Conservation (phyloP, 2,113 vertebrate genomes). For the Paralichthys olivaceus region DNA sequence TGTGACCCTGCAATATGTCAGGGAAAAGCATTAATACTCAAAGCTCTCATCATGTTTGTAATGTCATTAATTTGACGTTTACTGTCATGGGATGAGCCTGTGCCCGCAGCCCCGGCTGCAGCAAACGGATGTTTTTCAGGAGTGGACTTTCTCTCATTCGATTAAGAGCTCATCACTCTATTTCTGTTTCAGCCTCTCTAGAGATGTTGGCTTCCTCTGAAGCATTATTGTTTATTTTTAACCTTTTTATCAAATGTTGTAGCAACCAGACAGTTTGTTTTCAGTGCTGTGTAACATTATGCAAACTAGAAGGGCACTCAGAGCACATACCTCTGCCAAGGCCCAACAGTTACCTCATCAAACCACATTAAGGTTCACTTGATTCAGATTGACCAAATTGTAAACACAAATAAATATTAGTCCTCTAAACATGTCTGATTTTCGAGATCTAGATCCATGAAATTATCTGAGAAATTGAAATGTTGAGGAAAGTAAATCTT, state of each 20-base stretch:
- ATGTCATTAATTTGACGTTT: slow-evolving; percentile 44
- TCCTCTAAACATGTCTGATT: too few relatives aligned
- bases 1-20: neutral
- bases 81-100: slow-evolving; percentile 27
- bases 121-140: slow-evolving; percentile 52
- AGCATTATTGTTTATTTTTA: neutral
- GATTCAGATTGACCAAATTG: neutral
- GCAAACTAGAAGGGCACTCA: neutral
- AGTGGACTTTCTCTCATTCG: slow-evolving; percentile 55
- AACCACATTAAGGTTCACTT: neutral
- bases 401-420: neutral
- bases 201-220: slow-evolving; percentile 61
- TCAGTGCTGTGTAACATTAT: neutral
- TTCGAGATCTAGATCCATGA: too few relatives aligned
- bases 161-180: slow-evolving; percentile 70
- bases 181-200: slow-evolving; percentile 50
- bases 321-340: neutral
- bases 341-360: neutral
- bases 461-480: neutral
- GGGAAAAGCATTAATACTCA: slow-evolving; percentile 24
- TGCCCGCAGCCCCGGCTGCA: slow-evolving; percentile 22
- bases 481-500: too few relatives aligned
- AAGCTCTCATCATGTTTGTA: slow-evolving; percentile 34
- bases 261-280: slow-evolving; percentile 43
- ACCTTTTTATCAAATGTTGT: slow-evolving; percentile 25